phyloP scores from a whole-genome alignment of 2,113 vertebrate species.

The Odontophorus gujanensis region DNA sequence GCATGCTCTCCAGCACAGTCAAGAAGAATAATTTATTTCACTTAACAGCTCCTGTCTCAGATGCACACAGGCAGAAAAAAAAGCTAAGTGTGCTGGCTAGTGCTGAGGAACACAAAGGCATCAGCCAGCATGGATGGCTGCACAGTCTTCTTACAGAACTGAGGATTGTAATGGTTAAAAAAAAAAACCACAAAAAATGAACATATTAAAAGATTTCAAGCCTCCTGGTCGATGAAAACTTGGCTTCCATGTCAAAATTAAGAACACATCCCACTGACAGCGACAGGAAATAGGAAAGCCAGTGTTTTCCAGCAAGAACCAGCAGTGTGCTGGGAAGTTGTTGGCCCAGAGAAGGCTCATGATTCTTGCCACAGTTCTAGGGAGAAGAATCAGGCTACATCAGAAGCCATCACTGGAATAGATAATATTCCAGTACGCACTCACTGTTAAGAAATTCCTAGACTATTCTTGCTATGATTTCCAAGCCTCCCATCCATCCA shows the following conservation, averaged over 20 bases:
- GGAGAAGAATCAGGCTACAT: not conserved
- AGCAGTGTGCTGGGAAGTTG: accelerated
- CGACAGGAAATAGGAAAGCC: not conserved
- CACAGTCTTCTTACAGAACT: not conserved
- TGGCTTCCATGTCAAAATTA: not conserved
- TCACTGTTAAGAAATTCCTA: not conserved
- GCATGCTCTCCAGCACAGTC: not conserved
- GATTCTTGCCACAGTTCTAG: not conserved
- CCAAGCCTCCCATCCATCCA: not conserved
- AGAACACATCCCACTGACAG: not conserved
- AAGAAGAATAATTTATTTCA: not conserved
- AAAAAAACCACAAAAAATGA: too few species aligned
- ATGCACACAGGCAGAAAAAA: not conserved
- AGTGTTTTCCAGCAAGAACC: accelerated
- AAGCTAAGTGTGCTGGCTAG: not conserved
- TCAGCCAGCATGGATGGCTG: not conserved
- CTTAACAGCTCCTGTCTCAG: not conserved
- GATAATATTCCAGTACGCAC: not conserved
- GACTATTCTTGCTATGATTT: not conserved
- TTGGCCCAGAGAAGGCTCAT: not conserved
- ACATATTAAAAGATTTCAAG: not conserved
- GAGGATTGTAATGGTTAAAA: not conserved
- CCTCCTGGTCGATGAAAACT: not conserved
- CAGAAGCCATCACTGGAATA: not conserved
- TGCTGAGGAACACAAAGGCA: not conserved